Evolutionary conservation across 2,888 invertebrate genomes (phyloP).

Genomic region (Catocala fraxini): DNA sequence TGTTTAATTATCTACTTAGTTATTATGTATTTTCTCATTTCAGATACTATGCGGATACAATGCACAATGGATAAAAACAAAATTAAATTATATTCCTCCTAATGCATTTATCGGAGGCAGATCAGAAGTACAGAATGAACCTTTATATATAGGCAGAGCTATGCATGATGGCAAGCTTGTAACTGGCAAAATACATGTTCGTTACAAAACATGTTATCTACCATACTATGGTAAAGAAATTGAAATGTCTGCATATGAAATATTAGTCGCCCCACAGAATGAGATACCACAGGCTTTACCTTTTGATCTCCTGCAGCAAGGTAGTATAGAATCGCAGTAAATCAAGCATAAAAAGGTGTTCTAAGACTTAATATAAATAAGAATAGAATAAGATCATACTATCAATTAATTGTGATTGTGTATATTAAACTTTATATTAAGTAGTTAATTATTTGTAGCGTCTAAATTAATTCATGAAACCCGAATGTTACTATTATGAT

Average conservation of each 20-base stretch:
- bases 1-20: background rate
- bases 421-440: too few species aligned
- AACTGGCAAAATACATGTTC: conserved; percentile 90
- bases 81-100: conserved; percentile 88
- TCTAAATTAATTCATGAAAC: too few species aligned
- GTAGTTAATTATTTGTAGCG: too few species aligned
- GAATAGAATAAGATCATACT: too few species aligned
- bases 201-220: conserved; percentile 91
- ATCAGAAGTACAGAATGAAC: conserved; percentile 79
- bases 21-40: conserved; percentile 23
- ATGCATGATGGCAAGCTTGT: conserved; percentile 90
- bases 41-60: conserved; percentile 69
- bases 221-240: conserved; percentile 77
- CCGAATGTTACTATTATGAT: too few species aligned
- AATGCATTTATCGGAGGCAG: conserved; percentile 89
- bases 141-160: conserved; percentile 90
- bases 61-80: conserved; percentile 83
- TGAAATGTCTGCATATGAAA: conserved; percentile 51
- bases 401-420: too few species aligned
- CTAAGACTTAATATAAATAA: too few species aligned
- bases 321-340: background rate
- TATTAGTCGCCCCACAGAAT: conserved; percentile 47
- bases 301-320: background rate
- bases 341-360: too few species aligned
- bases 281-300: conserved; percentile 21